These are phyloP conservation scores for Megamerina dolium DNA, from an alignment of 2,888 invertebrate species.

Conservation along the genomic window DNA sequence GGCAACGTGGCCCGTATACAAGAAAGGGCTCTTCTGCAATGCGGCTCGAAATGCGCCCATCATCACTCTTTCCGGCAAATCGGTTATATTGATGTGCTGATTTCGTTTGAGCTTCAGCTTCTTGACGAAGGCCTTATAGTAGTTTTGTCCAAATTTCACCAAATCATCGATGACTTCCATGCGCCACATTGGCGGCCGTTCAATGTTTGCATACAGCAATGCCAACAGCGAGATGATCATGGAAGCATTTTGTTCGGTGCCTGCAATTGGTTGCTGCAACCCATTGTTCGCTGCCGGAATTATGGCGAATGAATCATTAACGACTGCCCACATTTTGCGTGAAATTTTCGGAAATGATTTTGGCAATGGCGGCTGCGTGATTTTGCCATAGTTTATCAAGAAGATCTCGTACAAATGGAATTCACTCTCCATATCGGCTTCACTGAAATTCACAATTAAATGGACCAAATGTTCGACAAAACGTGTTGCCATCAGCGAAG, in stretches of 20 bases:
- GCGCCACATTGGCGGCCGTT: constrained; percentile 60
- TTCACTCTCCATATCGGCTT: constrained; percentile 25
- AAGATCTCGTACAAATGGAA: constrained; percentile 39
- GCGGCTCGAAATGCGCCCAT: constrained; percentile 43
- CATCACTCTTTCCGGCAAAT: constrained; percentile 47
- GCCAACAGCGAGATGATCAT: constrained; percentile 56
- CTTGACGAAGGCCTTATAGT: constrained; percentile 32
- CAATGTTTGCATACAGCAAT: constrained; percentile 61
- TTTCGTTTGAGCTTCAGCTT: constrained; percentile 32
- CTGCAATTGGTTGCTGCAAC: constrained; percentile 32
- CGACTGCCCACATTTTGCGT: constrained; percentile 35
- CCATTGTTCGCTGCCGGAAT: constrained; percentile 41
- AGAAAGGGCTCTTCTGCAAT: constrained; percentile 35
- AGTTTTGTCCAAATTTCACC: constrained; percentile 35
- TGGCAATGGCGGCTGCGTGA: constrained; percentile 22
- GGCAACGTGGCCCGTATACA: constrained; percentile 36
- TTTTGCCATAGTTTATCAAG: constrained; percentile 35
- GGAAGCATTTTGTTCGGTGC: constrained; percentile 52
- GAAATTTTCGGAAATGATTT: constrained; percentile 16
- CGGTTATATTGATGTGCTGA: constrained; percentile 34
- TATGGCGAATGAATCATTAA: constrained; percentile 39
- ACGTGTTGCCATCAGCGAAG: constrained; percentile 49
- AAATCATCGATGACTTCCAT: constrained; percentile 55
- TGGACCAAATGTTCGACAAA: constrained; percentile 41
- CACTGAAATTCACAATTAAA: constrained; percentile 37